Conservation (phyloP, 2,797 vertebrate genomes). For the Helarctos malayanus region DNA sequence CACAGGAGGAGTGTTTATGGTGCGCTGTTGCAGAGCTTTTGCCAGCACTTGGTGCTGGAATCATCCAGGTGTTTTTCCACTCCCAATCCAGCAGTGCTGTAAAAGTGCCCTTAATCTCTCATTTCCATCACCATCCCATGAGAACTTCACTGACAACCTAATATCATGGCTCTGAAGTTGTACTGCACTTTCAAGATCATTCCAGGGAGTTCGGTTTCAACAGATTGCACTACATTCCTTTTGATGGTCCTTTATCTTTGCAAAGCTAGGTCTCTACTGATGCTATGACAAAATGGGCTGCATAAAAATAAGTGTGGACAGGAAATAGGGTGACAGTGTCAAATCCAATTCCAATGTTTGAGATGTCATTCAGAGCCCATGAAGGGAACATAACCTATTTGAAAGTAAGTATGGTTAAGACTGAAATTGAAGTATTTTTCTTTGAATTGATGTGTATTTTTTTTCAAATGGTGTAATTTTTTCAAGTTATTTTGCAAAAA, state of each 20-base stretch:
- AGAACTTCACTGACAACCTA: not conserved
- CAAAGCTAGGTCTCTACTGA: not conserved
- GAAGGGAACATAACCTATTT: not conserved
- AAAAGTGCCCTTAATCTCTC: not conserved
- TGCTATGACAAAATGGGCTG: not conserved
- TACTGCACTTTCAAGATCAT: not conserved
- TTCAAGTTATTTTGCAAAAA: not conserved
- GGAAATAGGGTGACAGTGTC: not conserved
- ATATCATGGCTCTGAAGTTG: not conserved
- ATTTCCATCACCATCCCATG: not conserved
- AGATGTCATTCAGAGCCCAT: not conserved
- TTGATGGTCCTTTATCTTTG: not conserved
- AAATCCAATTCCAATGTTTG: not conserved
- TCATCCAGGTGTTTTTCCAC: too few species aligned
- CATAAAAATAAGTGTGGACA: not conserved
- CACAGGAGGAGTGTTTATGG: accelerated
- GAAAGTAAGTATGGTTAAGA: not conserved
- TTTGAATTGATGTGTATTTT: not conserved
- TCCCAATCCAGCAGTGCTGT: not conserved
- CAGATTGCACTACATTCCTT: not conserved
- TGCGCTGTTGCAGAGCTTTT: not conserved
- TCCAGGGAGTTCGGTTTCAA: not conserved
- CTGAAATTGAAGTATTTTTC: not conserved
- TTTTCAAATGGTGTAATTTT: not conserved
- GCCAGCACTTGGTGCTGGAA: not conserved